phyloP scores from a whole-genome alignment of 2,888 invertebrate species.

The Sceliomorpha sp. region DNA sequence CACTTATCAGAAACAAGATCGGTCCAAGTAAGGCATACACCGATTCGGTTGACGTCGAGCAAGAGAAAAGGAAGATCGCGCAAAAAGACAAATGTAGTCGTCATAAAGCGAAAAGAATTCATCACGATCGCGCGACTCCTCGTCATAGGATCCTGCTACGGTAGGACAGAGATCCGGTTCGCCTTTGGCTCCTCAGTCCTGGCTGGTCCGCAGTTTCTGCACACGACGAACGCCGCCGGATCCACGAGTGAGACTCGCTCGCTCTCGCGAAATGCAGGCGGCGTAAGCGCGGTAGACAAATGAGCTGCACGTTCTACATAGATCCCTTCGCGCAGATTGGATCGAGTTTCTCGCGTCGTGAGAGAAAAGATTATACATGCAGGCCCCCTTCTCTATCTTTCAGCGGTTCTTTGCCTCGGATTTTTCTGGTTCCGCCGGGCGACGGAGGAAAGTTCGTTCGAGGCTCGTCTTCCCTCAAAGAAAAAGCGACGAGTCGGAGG shows the following conservation, averaged over 20 bases:
- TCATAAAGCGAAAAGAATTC: conserved; percentile 38
- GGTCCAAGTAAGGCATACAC: too few species aligned
- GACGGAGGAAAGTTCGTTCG: conserved; percentile 59
- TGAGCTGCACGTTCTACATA: conserved; percentile 79
- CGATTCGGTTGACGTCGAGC: too few species aligned
- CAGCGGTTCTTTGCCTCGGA: conserved; percentile 33
- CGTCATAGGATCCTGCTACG: conserved; percentile 46
- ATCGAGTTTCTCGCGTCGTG: conserved; percentile 78
- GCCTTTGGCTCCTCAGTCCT: conserved; percentile 68
- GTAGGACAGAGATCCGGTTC: conserved; percentile 70
- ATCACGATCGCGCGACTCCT: conserved; percentile 47
- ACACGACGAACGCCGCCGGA: conserved; percentile 57
- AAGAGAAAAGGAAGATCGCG: too few species aligned
- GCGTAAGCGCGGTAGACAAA: conserved; percentile 77
- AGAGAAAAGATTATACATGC: conserved; percentile 68
- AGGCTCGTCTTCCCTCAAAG: too few species aligned
- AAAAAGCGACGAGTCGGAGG: too few species aligned
- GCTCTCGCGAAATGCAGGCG: conserved; percentile 62
- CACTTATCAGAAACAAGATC: too few species aligned
- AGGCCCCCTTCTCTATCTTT: conserved; percentile 39
- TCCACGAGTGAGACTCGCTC: conserved; percentile 44
- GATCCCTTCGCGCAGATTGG: conserved; percentile 76
- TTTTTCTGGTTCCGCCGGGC: conserved; percentile 52
- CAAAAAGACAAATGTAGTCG: conserved; percentile 30
- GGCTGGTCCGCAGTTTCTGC: conserved; percentile 66